Conservation (phyloP, 23 tunicate species). For the Diplosoma virens region DNA sequence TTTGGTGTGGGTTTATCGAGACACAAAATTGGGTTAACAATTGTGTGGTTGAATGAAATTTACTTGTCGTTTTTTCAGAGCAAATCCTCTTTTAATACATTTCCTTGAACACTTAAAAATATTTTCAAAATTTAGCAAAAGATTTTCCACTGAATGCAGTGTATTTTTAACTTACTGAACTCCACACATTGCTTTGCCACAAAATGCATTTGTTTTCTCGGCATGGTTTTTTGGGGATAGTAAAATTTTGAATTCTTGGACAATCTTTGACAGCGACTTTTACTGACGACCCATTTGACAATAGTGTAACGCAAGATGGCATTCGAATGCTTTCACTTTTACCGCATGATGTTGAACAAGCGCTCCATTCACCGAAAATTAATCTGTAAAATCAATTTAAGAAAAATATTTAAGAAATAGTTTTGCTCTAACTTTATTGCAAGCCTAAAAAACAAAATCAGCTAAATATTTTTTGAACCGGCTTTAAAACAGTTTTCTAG, state of each 20-base stretch:
- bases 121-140: no score
- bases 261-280: constrained; percentile 56
- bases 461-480: no score
- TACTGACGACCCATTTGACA: constrained; percentile 51
- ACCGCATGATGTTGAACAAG: constrained; percentile 65
- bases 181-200: constrained; percentile 65
- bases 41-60: neutral
- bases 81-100: neutral
- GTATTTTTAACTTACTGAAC: constrained; percentile 54
- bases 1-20: neutral
- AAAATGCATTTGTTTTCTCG: constrained; percentile 36
- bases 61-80: neutral
- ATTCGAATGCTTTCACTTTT: constrained; percentile 43
- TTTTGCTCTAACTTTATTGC: no score
- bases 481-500: no score
- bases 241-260: neutral
- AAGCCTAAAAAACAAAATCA: no score
- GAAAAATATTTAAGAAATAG: no score
- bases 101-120: neutral
- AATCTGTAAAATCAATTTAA: constrained; percentile 12
- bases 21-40: neutral
- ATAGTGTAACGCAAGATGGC: constrained; percentile 42
- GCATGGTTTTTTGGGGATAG: constrained; percentile 33
- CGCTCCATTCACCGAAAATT: constrained; percentile 48
- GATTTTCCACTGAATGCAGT: no score